phyloP scores from a whole-genome alignment of 2,888 invertebrate genomes.

The Calameuta filiformis region DNA sequence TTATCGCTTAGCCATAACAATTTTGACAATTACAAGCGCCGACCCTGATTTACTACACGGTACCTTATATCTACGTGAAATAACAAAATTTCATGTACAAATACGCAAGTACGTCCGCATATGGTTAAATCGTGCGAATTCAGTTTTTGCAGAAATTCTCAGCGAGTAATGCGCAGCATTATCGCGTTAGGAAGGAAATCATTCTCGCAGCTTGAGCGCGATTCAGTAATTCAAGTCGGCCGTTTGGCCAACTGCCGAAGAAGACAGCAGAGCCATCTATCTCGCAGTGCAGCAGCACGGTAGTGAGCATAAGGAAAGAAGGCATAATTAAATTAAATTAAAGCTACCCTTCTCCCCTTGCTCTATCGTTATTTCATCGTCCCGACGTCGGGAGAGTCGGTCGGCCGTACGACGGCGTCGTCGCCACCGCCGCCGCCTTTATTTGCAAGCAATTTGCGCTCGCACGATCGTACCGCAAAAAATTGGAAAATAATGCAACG shows the following conservation, averaged over 20 bases:
- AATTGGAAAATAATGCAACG: conserved; percentile 58
- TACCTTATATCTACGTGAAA: no score
- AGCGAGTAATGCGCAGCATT: neutral
- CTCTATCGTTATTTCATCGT: conserved; percentile 4
- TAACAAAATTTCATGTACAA: no score
- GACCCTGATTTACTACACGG: no score
- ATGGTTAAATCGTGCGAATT: neutral
- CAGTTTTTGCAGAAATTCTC: neutral
- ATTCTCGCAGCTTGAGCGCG: conserved; percentile 14
- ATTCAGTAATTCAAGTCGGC: conserved; percentile 16
- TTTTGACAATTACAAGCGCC: no score
- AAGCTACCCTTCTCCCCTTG: conserved; percentile 20
- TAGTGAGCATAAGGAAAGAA: conserved; percentile 38
- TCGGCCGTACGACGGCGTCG: conserved; percentile 37
- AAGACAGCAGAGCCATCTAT: conserved; percentile 39
- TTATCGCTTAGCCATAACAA: no score
- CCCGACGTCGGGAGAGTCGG: conserved; percentile 12
- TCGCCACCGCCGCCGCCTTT: conserved; percentile 44
- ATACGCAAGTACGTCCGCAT: neutral
- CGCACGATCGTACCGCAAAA: conserved; percentile 48
- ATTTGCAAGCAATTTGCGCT: conserved; percentile 61
- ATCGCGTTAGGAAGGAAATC: conserved; percentile 10
- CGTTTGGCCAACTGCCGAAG: conserved; percentile 20
- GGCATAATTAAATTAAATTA: conserved; percentile 59
- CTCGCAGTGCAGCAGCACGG: conserved; percentile 42